Evolutionary conservation across 53 echinoderm and acorn worm genomes (phyloP).

Genomic region (Mesocentrotus franciscanus): DNA sequence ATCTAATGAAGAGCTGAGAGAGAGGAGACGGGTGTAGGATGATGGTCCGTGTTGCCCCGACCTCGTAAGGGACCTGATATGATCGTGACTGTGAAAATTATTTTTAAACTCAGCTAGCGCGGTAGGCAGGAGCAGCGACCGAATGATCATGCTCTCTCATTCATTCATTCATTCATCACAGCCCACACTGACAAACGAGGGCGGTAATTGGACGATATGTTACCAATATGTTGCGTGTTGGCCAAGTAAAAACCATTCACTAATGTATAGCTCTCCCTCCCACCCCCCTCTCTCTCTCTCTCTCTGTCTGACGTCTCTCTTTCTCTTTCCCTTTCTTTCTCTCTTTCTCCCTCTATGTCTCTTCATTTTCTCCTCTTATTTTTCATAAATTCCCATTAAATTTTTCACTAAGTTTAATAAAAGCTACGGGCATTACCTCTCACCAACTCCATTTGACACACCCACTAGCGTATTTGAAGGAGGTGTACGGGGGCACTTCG

Average conservation of each 20-base stretch:
- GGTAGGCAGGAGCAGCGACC: neutral
- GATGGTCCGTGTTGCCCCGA: conserved; percentile 3
- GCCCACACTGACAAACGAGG: conserved; percentile 25
- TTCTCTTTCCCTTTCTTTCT: neutral
- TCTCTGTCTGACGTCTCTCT: neutral
- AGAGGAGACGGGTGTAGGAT: neutral
- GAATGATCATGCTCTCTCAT: conserved; percentile 19
- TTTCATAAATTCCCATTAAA: neutral
- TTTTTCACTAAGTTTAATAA: neutral
- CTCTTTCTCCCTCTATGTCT: neutral
- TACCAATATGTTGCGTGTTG: conserved; percentile 34
- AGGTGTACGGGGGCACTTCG: too few species aligned
- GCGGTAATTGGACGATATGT: conserved; percentile 51
- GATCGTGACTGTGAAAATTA: conserved; percentile 30
- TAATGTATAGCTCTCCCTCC: neutral
- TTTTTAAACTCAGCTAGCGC: neutral
- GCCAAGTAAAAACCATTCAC: neutral
- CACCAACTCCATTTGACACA: neutral
- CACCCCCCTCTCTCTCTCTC: neutral
- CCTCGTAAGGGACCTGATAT: neutral
- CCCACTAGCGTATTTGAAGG: neutral
- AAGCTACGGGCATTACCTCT: neutral
- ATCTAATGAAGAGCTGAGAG: conserved; percentile 36
- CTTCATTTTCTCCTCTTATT: neutral
- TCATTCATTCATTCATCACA: conserved; percentile 48